Evolutionary conservation across 2,113 vertebrate species (phyloP), one percentile per base, ranked within the genome.

Genomic region (Elephas maximus): DNA sequence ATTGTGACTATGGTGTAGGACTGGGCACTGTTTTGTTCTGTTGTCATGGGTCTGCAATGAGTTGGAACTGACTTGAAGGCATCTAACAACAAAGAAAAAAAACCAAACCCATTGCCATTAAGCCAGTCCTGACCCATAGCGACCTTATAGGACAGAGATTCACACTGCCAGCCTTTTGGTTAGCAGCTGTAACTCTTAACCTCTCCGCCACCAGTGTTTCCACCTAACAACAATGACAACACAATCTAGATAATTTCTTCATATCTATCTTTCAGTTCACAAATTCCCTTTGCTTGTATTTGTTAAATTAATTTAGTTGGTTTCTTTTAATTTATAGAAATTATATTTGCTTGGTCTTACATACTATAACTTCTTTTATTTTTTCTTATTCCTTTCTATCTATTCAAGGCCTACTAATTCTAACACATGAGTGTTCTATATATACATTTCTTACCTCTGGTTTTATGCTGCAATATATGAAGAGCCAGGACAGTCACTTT

Each of bases 341-440:
- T 67, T 73, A 63, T 77, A 33, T 88, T 74, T 78, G 26, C 2
- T 93, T 88, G 53, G 18, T 53, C 94, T 94, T 88, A 93, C 53
- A 86, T 89, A 41, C 6, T 83, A 71, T 17, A 71, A 33, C 20
- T 8, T 5, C 0, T 91, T 88, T 5, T 44, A 53, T 79, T 90
- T 96, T 80, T 84, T 4, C 92, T 51, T 67, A 45, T 65, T 94
- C 0, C 48, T 37, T 24, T 82, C 92, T 95, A 2, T 96, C 71
- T 93, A 44, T 79, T 30, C 81, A 91, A 97, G 88, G 12, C 2
- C 21, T 81, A 73, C 4, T 5, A 69, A 17, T 78, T 92, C 65
- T 78, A 78, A 91, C 74, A 41, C 23, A 60, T 51, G 26, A 69
- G 51, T 94, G 44, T 74, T 37, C 23, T 90, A 7, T 41, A 0